These are phyloP conservation scores for Temnopleurus reevesii DNA, from an alignment of 53 echinoderm and acorn worm species.

Conservation along the genomic window DNA sequence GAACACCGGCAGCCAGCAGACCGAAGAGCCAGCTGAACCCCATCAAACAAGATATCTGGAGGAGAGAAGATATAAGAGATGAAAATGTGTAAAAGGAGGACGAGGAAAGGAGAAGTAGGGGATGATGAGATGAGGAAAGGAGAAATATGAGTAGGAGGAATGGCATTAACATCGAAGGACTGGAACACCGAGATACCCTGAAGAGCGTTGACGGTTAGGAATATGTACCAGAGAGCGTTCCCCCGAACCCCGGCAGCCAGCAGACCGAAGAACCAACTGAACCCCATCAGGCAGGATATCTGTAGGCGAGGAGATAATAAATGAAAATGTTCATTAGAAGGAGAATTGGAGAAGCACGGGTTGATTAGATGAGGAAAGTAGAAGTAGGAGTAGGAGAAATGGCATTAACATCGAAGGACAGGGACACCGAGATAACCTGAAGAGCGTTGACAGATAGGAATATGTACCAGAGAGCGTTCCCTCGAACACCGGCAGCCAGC, in stretches of 20 bases:
- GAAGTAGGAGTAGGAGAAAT: no score
- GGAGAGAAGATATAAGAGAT: no score
- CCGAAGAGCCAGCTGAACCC: conserved; percentile 40
- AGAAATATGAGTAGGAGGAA: neutral
- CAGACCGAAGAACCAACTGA: conserved; percentile 26
- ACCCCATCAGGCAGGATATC: conserved; percentile 37
- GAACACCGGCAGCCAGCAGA: neutral
- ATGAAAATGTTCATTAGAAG: neutral
- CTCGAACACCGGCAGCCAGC: neutral
- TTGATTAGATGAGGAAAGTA: no score
- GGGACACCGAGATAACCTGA: conserved; percentile 13
- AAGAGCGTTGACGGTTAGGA: neutral
- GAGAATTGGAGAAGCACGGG: neutral
- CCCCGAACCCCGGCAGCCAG: neutral
- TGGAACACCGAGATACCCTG: conserved; percentile 28
- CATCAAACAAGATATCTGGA: conserved; percentile 24
- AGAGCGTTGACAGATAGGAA: neutral
- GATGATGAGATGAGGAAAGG: no score
- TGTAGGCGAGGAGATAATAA: neutral
- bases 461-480: conserved; percentile 7
- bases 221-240: conserved; percentile 16
- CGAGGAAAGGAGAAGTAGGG: no score
- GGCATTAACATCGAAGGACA: conserved; percentile 15
- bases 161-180: conserved; percentile 7
- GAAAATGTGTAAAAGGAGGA: no score